A percentile compares a stretch with the other conserved stretches of the same genome.
phyloP scores from a whole-genome alignment of 2,797 vertebrate genomes.

The Danio jaintianensis region DNA sequence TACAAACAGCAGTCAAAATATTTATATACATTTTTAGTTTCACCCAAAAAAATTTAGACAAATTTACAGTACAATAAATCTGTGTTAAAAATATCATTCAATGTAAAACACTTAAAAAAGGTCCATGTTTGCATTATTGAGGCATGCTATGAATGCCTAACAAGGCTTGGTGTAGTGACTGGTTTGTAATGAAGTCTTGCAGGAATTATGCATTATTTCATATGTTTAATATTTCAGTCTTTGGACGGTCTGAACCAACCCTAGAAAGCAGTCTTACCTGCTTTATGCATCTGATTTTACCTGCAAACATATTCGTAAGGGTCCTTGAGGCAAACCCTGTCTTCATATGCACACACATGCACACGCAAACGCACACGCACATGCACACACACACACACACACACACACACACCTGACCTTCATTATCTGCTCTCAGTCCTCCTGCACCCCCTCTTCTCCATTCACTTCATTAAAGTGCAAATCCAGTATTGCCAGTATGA shows the following conservation, averaged over 20 bases:
- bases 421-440: conserved; percentile 31
- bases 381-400: conserved; percentile 22
- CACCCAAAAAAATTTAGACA: too few relatives aligned
- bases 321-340: conserved; percentile 12
- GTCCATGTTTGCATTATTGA: conserved; percentile 3
- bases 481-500: conserved; percentile 41
- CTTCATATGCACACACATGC: neutral
- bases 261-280: neutral
- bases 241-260: neutral
- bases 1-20: too few relatives aligned
- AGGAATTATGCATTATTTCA: conserved; percentile 15
- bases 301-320: conserved; percentile 19
- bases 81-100: neutral
- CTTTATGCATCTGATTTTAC: conserved; percentile 9
- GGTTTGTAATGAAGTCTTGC: conserved; percentile 32
- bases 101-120: neutral
- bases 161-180: neutral
- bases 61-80: too few relatives aligned
- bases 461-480: conserved; percentile 56
- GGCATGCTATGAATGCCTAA: neutral
- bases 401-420: conserved; percentile 41
- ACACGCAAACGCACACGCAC: neutral
- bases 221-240: conserved; percentile 26
- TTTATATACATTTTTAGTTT: too few relatives aligned
- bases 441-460: neutral